Evolutionary conservation across 2,797 vertebrate species (phyloP).

Genomic region (Sebastes reedi): DNA sequence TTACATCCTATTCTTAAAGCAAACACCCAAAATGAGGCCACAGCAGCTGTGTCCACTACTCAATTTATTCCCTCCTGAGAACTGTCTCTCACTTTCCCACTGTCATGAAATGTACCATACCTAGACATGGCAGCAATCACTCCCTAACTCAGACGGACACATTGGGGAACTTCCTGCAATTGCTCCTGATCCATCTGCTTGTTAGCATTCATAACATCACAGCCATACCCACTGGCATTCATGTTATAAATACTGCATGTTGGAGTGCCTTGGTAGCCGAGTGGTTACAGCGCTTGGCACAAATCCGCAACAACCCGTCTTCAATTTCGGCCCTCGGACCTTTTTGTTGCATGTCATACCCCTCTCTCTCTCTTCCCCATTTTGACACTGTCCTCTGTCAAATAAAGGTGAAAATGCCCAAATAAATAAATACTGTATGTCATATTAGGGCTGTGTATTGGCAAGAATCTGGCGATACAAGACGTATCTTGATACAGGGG

Average conservation of each 20-base stretch:
- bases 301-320: too few species aligned
- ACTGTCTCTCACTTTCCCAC: conserved; percentile 49
- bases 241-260: conserved; percentile 28
- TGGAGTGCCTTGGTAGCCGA: neutral
- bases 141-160: conserved; percentile 30
- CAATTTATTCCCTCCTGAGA: conserved; percentile 57
- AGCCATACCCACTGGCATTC: conserved; percentile 16
- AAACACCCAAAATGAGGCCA: conserved; percentile 5
- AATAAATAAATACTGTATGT: too few species aligned
- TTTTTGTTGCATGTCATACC: too few species aligned
- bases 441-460: too few species aligned
- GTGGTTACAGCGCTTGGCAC: too few species aligned
- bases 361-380: too few species aligned
- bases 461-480: too few species aligned
- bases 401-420: too few species aligned
- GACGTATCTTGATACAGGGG: too few species aligned
- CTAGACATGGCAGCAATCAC: conserved; percentile 29
- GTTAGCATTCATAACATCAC: conserved; percentile 69
- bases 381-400: too few species aligned
- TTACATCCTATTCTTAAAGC: conserved; percentile 1
- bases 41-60: conserved; percentile 36
- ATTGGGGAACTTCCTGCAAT: conserved; percentile 17
- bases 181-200: conserved; percentile 40
- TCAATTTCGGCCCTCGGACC: too few species aligned
- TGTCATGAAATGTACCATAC: neutral